A percentile compares a stretch with the other conserved stretches of the same genome.
These are phyloP conservation scores for Xestia ashworthii DNA, from an alignment of 2,888 invertebrate species.

Conservation along the genomic window DNA sequence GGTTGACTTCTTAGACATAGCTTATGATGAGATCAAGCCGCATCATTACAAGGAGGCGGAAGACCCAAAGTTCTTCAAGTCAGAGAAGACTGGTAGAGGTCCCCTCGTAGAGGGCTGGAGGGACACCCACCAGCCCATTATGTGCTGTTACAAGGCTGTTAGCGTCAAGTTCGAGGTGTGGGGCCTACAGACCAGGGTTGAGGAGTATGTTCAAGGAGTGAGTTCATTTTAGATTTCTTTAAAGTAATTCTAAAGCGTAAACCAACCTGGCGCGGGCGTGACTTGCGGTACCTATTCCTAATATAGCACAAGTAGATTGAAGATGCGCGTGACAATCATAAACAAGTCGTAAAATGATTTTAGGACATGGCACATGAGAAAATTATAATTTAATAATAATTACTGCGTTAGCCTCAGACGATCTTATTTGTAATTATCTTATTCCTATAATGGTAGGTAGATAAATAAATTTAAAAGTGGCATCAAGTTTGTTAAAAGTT, in stretches of 20 bases:
- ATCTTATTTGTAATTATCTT: background rate
- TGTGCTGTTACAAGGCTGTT: constrained; percentile 98
- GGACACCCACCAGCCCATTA: constrained; percentile 93
- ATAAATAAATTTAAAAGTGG: background rate
- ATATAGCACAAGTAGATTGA: background rate
- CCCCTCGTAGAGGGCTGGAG: constrained; percentile 96
- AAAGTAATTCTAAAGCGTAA: background rate
- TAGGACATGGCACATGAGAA: background rate
- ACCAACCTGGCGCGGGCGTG: no score
- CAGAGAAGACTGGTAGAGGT: constrained; percentile 95
- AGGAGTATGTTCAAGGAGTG: constrained; percentile 96
- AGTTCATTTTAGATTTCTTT: constrained; percentile 56
- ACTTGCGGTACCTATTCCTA: background rate
- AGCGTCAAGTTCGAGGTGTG: constrained; percentile 97
- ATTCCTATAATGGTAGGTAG: background rate
- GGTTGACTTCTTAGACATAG: constrained; percentile 96
- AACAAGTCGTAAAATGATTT: background rate
- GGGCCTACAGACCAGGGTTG: constrained; percentile 97
- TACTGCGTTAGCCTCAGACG: background rate
- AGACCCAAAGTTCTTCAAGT: constrained; percentile 96
- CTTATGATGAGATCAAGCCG: constrained; percentile 95
- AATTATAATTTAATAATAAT: background rate
- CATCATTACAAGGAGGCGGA: constrained; percentile 97
- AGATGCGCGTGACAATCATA: constrained; percentile 14
- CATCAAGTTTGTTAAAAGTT: background rate